Evolutionary conservation across 1,140 invertebrate genomes (phyloP).

Genomic region (Rhopalosiphum padi): DNA sequence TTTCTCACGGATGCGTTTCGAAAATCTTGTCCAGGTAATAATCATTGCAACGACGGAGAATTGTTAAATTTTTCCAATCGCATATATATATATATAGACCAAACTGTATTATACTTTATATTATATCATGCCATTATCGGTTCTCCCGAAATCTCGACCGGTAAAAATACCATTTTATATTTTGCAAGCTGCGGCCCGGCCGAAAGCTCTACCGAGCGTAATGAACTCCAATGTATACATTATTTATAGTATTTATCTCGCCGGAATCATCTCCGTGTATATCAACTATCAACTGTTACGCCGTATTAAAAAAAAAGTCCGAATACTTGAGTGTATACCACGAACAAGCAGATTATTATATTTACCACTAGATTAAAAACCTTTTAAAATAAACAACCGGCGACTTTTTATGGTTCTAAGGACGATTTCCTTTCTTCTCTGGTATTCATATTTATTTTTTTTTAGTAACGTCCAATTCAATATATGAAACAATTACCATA

Average conservation of each 20-base stretch:
- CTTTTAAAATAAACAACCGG: constrained; percentile 42
- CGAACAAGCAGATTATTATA: neutral
- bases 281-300: neutral
- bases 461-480: constrained; percentile 50
- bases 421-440: constrained; percentile 35
- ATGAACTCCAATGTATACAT: neutral
- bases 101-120: neutral
- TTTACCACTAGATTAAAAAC: constrained; percentile 30
- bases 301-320: neutral
- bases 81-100: neutral
- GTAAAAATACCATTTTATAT: neutral
- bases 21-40: constrained; percentile 91
- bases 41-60: neutral
- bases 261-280: neutral
- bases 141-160: no score
- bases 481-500: constrained; percentile 57
- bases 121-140: no score
- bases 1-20: constrained; percentile 92
- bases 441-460: constrained; percentile 26
- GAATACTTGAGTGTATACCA: neutral
- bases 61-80: neutral
- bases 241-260: neutral
- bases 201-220: neutral
- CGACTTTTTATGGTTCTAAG: constrained; percentile 29
- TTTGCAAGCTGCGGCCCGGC: no score